Percentiles rank a stretch among this genome's conserved stretches.
phyloP scores from a whole-genome alignment of 2,797 vertebrate species.

The Amblyraja radiata region DNA sequence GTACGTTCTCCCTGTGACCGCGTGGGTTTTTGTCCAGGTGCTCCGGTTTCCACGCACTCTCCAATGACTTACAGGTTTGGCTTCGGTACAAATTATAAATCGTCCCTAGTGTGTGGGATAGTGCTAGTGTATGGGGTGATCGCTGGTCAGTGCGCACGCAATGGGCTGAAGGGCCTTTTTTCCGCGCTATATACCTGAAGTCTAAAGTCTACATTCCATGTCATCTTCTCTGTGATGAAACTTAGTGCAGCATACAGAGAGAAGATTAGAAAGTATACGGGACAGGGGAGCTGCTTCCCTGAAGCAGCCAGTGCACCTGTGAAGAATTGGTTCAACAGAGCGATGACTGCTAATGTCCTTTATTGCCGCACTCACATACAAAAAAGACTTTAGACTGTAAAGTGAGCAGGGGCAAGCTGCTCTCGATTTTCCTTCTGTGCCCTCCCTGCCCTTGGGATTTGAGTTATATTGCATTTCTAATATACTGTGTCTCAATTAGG shows the following conservation, averaged over 20 bases:
- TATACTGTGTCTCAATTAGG: conserved; percentile 44
- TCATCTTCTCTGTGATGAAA: background rate
- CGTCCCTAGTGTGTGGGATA: too few relatives aligned
- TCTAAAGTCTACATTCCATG: background rate
- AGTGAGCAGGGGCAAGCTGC: background rate
- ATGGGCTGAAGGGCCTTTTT: too few relatives aligned
- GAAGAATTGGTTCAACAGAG: background rate
- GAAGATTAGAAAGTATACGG: background rate
- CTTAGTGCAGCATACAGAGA: background rate
- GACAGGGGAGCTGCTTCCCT: background rate
- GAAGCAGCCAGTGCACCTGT: background rate
- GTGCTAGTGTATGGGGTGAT: too few relatives aligned
- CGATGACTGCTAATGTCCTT: background rate
- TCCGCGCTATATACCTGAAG: too few relatives aligned
- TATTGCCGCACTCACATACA: background rate
- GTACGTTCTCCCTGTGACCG: too few relatives aligned
- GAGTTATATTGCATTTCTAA: conserved; percentile 43
- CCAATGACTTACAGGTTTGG: too few relatives aligned
- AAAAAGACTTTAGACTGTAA: background rate
- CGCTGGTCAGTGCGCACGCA: too few relatives aligned
- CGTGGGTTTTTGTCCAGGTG: too few relatives aligned
- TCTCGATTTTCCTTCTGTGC: conserved; percentile 17
- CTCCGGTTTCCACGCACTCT: too few relatives aligned
- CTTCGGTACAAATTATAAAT: too few relatives aligned
- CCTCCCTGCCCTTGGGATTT: conserved; percentile 45